These are phyloP conservation scores for Apaloderma vittatum DNA, from an alignment of 2,113 vertebrate genomes.

Conservation along the genomic window DNA sequence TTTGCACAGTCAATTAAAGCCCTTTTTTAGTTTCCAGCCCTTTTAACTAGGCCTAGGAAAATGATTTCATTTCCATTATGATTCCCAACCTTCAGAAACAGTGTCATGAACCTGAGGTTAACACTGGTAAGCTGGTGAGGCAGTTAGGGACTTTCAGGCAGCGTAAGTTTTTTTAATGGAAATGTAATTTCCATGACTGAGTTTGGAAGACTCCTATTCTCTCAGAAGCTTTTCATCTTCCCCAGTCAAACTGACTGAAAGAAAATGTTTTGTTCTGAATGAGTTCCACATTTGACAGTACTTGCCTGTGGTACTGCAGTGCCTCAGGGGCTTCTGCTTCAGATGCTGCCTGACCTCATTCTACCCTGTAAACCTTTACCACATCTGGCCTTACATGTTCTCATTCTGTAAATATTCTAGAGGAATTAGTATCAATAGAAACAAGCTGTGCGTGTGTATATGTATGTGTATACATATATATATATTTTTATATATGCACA, in stretches of 20 bases:
- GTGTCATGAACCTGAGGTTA: not conserved
- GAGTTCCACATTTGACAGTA: not conserved
- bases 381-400: not conserved
- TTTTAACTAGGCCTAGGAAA: slow-evolving; percentile 20
- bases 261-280: not conserved
- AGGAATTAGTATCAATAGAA: not conserved
- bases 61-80: not conserved
- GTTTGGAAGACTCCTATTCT: not conserved
- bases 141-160: not conserved
- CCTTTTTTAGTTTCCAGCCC: not conserved
- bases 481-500: not conserved
- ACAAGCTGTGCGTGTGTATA: not conserved
- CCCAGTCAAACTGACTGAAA: not conserved
- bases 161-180: not conserved
- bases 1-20: slow-evolving; percentile 14
- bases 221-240: not conserved
- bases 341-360: slow-evolving; percentile 22
- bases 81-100: not conserved
- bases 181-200: not conserved
- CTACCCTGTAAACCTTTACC: not conserved
- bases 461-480: not conserved
- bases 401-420: slow-evolving; percentile 28
- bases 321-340: slow-evolving; percentile 2
- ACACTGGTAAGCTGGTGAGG: not conserved
- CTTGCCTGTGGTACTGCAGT: not conserved